Base-by-base conservation (phyloP, 2,888 invertebrate species). In the Drosophila paracracens region DNA sequence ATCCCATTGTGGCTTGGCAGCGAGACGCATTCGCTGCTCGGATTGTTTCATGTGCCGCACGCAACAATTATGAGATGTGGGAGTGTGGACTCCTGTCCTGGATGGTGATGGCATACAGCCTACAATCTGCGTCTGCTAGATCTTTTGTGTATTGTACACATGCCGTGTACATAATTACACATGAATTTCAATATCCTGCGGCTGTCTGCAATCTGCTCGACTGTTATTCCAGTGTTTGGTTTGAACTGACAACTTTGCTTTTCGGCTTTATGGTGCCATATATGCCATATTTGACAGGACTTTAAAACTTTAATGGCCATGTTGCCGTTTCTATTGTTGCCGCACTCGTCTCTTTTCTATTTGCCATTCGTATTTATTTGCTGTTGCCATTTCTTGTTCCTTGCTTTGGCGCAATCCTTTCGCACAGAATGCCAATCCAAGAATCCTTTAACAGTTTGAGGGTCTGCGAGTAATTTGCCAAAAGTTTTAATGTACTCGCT, bases 161-260 rank as follows among this genome's bases (percentile, higher is more conserved):
- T 31, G 58, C 68, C 40, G 73, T 70, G 63, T 78, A 82, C 75
- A 83, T 82, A 83, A 86, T 86, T 88, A 86, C 84, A 84, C 82
- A 88, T 84, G 88, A 86, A 88, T 88, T 86, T 88, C 89, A 86
- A 86, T 86, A 88, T 82, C 84, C 86, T 75, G 79, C 81, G 84
- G 82, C 86, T 53, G 59, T 31, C 63, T 54, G 27, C 46, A 43
- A 29, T n/a, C 25, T 27, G 33, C 36, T 38, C 52, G 40, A 33
- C 53, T 38, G 36, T 29, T 59, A 60, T 65, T 68, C 68, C 29
- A 16, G 27, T 74, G 70, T 76, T 79, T 73, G 70, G 64, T 60
- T 56, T 43, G 27, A 66, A 43, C 58, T 31, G 52, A 36, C 54
- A 66, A 65, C 62, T 46, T 64, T 70, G 59, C 43, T 53, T 67